These are phyloP conservation scores for Phoebastria nigripes DNA, from an alignment of 2,797 vertebrate species.

Conservation along the genomic window DNA sequence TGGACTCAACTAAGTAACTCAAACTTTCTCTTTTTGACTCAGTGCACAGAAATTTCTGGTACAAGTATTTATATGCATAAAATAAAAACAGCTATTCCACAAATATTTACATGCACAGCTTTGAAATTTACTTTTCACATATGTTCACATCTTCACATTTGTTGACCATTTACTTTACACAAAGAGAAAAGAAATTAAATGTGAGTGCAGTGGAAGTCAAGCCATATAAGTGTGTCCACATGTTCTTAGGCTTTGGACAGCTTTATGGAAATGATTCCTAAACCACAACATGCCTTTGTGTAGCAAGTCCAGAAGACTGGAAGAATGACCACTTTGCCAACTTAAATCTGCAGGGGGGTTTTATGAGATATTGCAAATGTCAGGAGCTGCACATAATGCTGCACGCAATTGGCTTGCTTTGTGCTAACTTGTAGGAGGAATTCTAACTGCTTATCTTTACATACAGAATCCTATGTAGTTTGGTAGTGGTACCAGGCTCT, in stretches of 20 bases:
- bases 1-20: background rate
- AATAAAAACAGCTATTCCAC: background rate
- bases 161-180: background rate
- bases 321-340: background rate
- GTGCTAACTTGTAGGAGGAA: background rate
- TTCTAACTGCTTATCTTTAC: background rate
- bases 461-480: background rate
- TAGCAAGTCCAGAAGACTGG: background rate
- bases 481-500: background rate
- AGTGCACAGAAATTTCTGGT: background rate
- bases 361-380: background rate
- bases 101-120: background rate
- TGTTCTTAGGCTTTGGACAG: background rate
- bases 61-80: background rate
- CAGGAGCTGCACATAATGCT: background rate
- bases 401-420: background rate
- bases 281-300: background rate
- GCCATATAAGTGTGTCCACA: background rate
- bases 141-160: background rate
- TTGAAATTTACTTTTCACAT: background rate
- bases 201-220: background rate
- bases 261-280: background rate
- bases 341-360: background rate
- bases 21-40: background rate
- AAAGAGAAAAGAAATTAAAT: background rate